Conservation (phyloP, 2,888 invertebrate species). For the Sceliomorpha sp. region DNA sequence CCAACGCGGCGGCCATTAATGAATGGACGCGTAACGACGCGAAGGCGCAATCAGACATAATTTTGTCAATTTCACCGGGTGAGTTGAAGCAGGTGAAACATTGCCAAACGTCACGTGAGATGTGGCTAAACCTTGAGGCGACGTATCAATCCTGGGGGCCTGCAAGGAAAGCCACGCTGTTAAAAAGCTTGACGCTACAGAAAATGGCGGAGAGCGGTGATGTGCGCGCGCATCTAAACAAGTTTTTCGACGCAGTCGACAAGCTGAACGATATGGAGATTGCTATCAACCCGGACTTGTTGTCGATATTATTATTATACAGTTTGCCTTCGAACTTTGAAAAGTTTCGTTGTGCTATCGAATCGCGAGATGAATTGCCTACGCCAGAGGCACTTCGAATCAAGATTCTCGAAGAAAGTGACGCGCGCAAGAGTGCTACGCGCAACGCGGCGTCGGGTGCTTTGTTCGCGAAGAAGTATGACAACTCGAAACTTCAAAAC, state of each 20-base stretch:
- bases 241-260: slow-evolving; percentile 27
- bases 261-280: slow-evolving; percentile 24
- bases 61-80: no score
- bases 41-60: slow-evolving; percentile 16
- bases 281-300: slow-evolving; percentile 2
- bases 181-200: slow-evolving; percentile 26
- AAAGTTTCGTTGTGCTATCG: slow-evolving; percentile 30
- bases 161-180: slow-evolving; percentile 27
- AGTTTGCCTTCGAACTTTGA: slow-evolving; percentile 20
- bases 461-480: slow-evolving; percentile 8
- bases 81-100: slow-evolving; percentile 2
- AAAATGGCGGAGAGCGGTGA: slow-evolving; percentile 17
- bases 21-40: slow-evolving; percentile 20
- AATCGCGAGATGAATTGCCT: slow-evolving; percentile 27
- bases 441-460: background rate
- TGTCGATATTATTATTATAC: slow-evolving; percentile 7
- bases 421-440: background rate
- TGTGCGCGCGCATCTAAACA: slow-evolving; percentile 4
- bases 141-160: slow-evolving; percentile 26
- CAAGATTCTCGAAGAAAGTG: slow-evolving; percentile 6
- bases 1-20: no score
- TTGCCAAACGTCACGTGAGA: slow-evolving; percentile 23
- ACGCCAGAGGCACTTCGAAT: slow-evolving; percentile 12
- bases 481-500: no score
- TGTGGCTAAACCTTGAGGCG: slow-evolving; percentile 12